Evolutionary conservation across 2,888 invertebrate species (phyloP).

Genomic region (Nemoura dubitans): DNA sequence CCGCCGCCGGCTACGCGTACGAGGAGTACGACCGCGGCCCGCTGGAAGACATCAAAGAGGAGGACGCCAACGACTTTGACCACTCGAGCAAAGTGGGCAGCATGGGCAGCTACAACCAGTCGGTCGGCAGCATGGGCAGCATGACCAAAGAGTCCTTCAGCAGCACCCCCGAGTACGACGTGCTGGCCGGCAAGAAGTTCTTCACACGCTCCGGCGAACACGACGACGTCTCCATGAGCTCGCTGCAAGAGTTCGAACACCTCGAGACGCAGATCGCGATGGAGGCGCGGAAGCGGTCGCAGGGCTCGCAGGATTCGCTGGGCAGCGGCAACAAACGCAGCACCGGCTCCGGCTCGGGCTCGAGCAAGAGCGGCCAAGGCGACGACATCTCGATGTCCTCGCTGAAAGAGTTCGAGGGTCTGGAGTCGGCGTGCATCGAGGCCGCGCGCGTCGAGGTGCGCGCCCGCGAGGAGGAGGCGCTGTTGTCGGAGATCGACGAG

Average conservation of each 20-base stretch:
- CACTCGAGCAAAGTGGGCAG: slow-evolving; percentile 77
- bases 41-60: slow-evolving; percentile 91
- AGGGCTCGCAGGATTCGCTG: slow-evolving; percentile 86
- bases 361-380: slow-evolving; percentile 77
- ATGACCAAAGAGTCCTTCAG: slow-evolving; percentile 85
- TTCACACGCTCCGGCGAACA: slow-evolving; percentile 85
- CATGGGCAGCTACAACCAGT: slow-evolving; percentile 72
- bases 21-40: slow-evolving; percentile 86
- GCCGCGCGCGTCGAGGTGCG: slow-evolving; percentile 83
- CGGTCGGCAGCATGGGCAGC: slow-evolving; percentile 81
- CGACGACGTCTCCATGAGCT: slow-evolving; percentile 91
- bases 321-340: slow-evolving; percentile 78
- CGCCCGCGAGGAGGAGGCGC: slow-evolving; percentile 80
- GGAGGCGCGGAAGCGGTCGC: slow-evolving; percentile 70
- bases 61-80: slow-evolving; percentile 88
- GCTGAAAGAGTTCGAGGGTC: slow-evolving; percentile 90
- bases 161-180: slow-evolving; percentile 92
- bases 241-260: slow-evolving; percentile 93
- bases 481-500: slow-evolving; percentile 68
- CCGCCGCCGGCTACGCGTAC: slow-evolving; percentile 68
- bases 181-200: slow-evolving; percentile 82
- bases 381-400: slow-evolving; percentile 89
- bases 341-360: slow-evolving; percentile 60
- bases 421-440: slow-evolving; percentile 88
- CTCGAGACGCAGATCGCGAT: slow-evolving; percentile 85